Conservation (phyloP, 2,113 vertebrate species). For the Hepsetus odoe region DNA sequence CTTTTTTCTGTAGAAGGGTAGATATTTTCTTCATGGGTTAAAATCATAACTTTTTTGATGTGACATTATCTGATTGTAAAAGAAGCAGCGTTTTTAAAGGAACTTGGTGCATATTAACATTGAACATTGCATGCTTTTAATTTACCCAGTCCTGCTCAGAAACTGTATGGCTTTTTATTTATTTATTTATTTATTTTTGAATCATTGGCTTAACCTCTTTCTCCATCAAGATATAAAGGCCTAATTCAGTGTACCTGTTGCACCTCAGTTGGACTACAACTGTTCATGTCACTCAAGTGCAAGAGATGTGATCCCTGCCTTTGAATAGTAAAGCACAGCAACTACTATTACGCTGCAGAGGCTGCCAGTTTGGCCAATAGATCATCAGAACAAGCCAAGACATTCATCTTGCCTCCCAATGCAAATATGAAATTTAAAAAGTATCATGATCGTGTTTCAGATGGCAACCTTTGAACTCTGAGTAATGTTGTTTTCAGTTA, state of each 20-base stretch:
- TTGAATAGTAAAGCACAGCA: slow-evolving; percentile 28
- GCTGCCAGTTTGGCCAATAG: slow-evolving; percentile 25
- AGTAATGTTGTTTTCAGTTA: background rate
- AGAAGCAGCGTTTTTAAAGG: too few relatives aligned
- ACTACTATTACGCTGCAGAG: slow-evolving; percentile 23
- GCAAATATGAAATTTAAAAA: slow-evolving; percentile 28
- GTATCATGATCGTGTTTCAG: background rate
- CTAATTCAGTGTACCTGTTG: slow-evolving; percentile 28
- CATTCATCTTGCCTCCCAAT: background rate
- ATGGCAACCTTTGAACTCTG: background rate
- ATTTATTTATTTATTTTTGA: too few relatives aligned
- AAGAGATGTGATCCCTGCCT: slow-evolving; percentile 39
- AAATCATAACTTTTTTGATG: background rate
- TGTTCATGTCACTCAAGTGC: slow-evolving; percentile 39
- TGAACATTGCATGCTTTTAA: too few relatives aligned
- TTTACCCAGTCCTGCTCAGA: too few relatives aligned
- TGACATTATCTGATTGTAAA: background rate
- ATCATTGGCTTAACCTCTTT: too few relatives aligned
- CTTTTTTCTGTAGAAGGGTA: background rate
- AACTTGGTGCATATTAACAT: too few relatives aligned
- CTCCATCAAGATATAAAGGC: too few relatives aligned
- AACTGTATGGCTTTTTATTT: too few relatives aligned
- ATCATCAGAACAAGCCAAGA: background rate
- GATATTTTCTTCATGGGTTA: background rate
- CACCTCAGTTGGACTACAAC: slow-evolving; percentile 19